These are phyloP conservation scores for Gnathonemus longibarbis DNA, from an alignment of 2,113 vertebrate genomes.

Conservation along the genomic window DNA sequence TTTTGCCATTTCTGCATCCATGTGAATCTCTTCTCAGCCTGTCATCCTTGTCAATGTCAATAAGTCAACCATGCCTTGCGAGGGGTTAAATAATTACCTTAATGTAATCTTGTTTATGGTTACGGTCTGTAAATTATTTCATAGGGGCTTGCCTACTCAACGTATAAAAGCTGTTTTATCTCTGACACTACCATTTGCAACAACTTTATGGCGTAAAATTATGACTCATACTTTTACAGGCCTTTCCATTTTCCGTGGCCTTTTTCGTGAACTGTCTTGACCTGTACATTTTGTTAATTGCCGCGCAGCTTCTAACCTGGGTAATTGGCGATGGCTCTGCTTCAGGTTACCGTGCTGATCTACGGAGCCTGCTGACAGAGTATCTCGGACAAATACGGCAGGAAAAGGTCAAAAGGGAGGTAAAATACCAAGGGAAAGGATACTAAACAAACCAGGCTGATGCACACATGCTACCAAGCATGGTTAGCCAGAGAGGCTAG, in stretches of 20 bases:
- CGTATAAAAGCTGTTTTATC: conserved; percentile 37
- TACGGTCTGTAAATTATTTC: conserved; percentile 40
- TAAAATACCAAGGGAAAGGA: background rate
- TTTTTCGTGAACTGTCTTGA: conserved; percentile 47
- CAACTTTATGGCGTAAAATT: conserved; percentile 41
- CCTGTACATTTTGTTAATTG: conserved; percentile 60
- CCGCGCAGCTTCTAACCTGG: conserved; percentile 46
- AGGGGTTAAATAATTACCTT: conserved; percentile 51
- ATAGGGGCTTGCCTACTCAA: conserved; percentile 25
- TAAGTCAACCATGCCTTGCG: conserved; percentile 25
- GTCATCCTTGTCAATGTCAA: conserved; percentile 22
- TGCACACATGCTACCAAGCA: background rate
- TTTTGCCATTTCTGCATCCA: background rate
- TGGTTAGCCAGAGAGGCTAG: background rate
- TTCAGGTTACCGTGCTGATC: conserved; percentile 7
- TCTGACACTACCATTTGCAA: conserved; percentile 37
- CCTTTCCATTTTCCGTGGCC: conserved; percentile 41
- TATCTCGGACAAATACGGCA: background rate
- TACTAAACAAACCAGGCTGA: background rate
- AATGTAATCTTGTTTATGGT: conserved; percentile 44
- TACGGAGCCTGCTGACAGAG: conserved; percentile 14
- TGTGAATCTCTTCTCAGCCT: background rate
- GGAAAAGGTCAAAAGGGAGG: background rate
- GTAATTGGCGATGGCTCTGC: conserved; percentile 44
- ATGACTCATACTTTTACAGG: conserved; percentile 56